Percentiles rank a stretch among this genome's conserved stretches.
phyloP scores from a whole-genome alignment of 2,113 vertebrate genomes.

The Nothoprocta perdicaria region DNA sequence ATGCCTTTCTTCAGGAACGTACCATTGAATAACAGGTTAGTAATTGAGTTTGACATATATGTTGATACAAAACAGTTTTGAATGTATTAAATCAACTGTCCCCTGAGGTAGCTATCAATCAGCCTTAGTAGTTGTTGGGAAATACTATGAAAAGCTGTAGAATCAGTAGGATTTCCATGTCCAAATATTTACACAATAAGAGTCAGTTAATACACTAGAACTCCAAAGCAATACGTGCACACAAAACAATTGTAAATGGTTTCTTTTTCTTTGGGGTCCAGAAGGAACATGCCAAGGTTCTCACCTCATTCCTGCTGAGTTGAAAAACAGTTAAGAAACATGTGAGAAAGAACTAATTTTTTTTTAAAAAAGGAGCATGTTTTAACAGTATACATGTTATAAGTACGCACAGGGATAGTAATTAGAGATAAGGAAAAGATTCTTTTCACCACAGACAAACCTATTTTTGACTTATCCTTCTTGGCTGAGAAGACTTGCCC shows the following conservation, averaged over 20 bases:
- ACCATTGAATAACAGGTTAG: not conserved
- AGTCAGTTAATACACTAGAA: not conserved
- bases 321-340: not conserved
- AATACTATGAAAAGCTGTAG: not conserved
- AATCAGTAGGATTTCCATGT: not conserved
- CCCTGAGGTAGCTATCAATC: not conserved
- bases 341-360: not conserved
- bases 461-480: constrained; percentile 33
- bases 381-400: not conserved
- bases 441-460: not conserved
- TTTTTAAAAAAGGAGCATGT: not conserved
- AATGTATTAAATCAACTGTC: not conserved
- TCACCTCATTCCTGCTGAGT: fast-evolving
- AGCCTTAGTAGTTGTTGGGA: not conserved
- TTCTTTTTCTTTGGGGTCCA: not conserved
- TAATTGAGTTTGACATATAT: not conserved
- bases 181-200: constrained; percentile 19
- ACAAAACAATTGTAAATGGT: not conserved
- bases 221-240: not conserved
- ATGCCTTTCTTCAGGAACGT: not conserved
- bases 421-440: not conserved
- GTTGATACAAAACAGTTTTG: not conserved
- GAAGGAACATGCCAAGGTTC: not conserved
- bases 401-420: not conserved
- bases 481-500: constrained; percentile 48